Percentiles rank a stretch among this genome's conserved stretches.
Evolutionary conservation across 1,140 invertebrate genomes (phyloP).

Genomic region (Chrysopa pallens): DNA sequence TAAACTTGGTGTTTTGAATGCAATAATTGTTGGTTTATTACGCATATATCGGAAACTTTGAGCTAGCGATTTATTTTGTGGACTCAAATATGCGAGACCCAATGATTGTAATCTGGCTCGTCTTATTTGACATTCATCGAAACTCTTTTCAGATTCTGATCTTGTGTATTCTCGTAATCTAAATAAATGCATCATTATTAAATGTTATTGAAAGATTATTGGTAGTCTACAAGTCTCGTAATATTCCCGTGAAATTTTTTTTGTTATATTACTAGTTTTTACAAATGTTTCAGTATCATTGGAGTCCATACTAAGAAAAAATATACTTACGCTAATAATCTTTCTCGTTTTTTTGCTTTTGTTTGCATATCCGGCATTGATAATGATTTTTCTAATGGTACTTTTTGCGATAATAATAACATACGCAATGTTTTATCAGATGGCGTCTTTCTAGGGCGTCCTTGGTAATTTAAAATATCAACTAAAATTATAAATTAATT

Average conservation of each 20-base stretch:
- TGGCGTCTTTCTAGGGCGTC: conserved; percentile 6
- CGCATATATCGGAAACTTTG: conserved; percentile 74
- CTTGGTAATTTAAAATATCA: neutral
- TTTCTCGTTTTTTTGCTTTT: conserved; percentile 45
- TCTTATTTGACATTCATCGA: conserved; percentile 45
- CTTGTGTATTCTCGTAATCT: conserved; percentile 51
- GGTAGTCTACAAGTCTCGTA: too few species aligned
- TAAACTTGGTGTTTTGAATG: conserved; percentile 59
- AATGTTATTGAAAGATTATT: conserved; percentile 1
- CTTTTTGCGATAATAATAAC: conserved; percentile 29
- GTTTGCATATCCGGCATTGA: conserved; percentile 71
- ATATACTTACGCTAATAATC: conserved; percentile 43
- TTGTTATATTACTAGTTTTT: too few species aligned
- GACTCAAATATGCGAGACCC: conserved; percentile 47
- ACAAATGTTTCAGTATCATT: too few species aligned
- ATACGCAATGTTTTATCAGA: conserved; percentile 25
- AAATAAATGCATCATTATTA: neutral
- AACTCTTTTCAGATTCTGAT: conserved; percentile 59
- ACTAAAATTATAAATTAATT: neutral
- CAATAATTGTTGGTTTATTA: conserved; percentile 70
- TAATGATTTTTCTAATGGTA: conserved; percentile 53
- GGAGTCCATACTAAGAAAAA: too few species aligned
- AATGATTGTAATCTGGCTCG: conserved; percentile 41
- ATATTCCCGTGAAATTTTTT: too few species aligned
- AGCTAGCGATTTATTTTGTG: conserved; percentile 56